Base-by-base conservation (phyloP, 2,113 vertebrate species). In the Spea bombifrons region DNA sequence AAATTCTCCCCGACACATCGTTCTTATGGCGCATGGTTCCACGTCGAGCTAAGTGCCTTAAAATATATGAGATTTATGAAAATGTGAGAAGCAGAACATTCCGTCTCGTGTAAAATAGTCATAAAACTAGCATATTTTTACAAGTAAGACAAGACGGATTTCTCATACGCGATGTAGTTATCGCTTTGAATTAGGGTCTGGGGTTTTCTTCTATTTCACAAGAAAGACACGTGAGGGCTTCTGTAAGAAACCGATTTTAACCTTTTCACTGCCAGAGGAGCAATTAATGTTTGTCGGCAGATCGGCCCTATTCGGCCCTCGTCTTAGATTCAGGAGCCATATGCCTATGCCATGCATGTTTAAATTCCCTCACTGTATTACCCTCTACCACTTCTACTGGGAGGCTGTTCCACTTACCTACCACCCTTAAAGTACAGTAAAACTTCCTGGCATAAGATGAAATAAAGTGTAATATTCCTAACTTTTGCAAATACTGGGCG, bases 21-120 rank as follows among this genome's bases (percentile, higher is more conserved):
- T 68, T 46, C 17, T 44, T 46, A 48, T 30, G 57, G 5, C 44
- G 30, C 72, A 7, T 10, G 50, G 65, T 55, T 7, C 15, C 13
- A 43, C 67, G 52, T 17, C 47, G 15, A 3, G 50, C 64, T 45
- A 67, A 76, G 52, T 68, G 43, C 50, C 65, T 68, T 16, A 47
- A 43, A 76, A 69, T 61, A 69, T 61, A 76, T 13, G 30, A 67
- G 74, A 75, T 55, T 46, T 67, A 75, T 67, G 64, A 67, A 67
- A 75, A 55, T 75, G 61, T 66, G 64, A 68, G 74, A 45, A 47
- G 48, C n/a, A 47, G 64, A 75, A 66, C 49, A 66, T 67, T 66
- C 64, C 4, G 10, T 15, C 8, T 55, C 44, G 48, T 61, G 59
- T 49, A 48, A 69, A 69, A 50, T 12, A 16, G 30, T 66, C 52